Evolutionary conservation across 1,140 invertebrate genomes (phyloP).

Genomic region (Brachionus rotundiformis): DNA sequence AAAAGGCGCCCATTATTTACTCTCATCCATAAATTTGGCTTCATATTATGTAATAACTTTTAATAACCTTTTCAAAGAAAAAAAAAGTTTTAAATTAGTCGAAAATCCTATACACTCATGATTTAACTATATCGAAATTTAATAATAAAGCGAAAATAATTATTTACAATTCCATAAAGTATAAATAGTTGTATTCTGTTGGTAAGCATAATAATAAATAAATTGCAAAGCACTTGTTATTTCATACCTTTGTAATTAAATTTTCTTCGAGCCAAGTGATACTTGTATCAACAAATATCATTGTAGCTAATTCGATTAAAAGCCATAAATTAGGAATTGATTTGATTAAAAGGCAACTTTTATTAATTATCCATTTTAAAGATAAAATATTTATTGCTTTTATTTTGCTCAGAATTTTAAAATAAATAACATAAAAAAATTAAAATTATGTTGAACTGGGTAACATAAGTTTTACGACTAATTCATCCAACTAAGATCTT

Average conservation of each 20-base stretch:
- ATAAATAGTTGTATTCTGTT: background rate
- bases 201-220: background rate
- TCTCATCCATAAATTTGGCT: background rate
- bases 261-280: background rate
- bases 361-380: background rate
- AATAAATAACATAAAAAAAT: background rate
- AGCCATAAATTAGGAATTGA: background rate
- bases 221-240: background rate
- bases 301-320: background rate
- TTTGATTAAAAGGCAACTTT: background rate
- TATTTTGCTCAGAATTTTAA: background rate
- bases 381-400: background rate
- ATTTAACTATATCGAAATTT: background rate
- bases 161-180: slow-evolving; percentile 16
- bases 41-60: background rate
- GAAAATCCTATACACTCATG: background rate
- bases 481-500: no score
- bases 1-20: background rate
- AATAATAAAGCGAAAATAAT: background rate
- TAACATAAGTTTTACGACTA: background rate
- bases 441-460: background rate
- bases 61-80: background rate
- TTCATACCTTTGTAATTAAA: background rate
- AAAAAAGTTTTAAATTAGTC: background rate
- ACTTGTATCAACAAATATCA: background rate